Base-by-base conservation (phyloP, 2,113 vertebrate genomes). In the Lamprologus tigripictilis region DNA sequence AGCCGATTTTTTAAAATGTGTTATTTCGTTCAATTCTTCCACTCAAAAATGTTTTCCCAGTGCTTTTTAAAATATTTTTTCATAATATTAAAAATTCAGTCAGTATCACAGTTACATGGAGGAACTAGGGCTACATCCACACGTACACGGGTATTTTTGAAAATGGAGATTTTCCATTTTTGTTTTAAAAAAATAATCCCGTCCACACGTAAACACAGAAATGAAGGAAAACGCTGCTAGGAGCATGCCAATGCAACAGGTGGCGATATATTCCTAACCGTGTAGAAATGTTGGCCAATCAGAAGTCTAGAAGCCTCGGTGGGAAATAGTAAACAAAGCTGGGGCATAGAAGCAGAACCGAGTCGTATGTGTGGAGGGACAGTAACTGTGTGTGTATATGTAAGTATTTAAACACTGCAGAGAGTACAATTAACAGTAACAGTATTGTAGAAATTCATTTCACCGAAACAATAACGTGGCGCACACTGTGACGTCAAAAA, bases 191-290 rank as follows among this genome's bases (percentile, higher is more conserved):
- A 45, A 45, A 42, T 45, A 45, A 45, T 45, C 42, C 12, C 42
- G 3, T 2, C 42, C 42, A 45, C 6, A 45, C 0, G 0, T 45
- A 45, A 45, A 45, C 0, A 0, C 42, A 14, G 42, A 45, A 45
- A 45, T 7, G 6, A 45, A 45, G 42, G 42, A 45, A 45, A 45
- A 45, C 1, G 12, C 40, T 42, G 12, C 42, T 45, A 45, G 12
- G 42, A 45, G 1, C 12, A 45, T 45, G 42, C 42, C 42, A 45
- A 45, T 0, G 12, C 40, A 42, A 1, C 5, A 42, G 40, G 40
- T 42, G 40, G 40, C 12, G 40, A 1, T 42, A 42, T 42, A 42
- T 42, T 42, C 40, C 40, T 42, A 42, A 42, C 40, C 5, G 12
- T 42, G 40, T 0, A 42, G 40, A 42, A 13, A 42, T 42, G 40